phyloP scores from a whole-genome alignment of 2,888 invertebrate species.

The Drosophila robusta region DNA sequence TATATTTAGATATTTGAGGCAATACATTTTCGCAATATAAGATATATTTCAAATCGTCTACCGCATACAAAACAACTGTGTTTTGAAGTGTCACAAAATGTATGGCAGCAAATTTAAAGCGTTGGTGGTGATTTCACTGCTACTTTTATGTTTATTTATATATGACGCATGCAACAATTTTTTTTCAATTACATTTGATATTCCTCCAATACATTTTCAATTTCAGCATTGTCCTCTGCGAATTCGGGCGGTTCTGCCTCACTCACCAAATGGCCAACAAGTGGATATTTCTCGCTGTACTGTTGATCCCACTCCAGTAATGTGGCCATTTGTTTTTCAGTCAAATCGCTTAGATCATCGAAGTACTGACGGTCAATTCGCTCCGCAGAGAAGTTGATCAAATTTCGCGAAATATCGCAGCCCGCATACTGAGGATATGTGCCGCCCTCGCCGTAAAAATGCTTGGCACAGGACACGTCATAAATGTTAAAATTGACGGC shows the following conservation, averaged over 20 bases:
- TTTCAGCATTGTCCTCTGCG: constrained; percentile 3
- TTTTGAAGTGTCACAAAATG: constrained; percentile 8
- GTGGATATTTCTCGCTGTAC: constrained; percentile 41
- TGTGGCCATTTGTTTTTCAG: constrained; percentile 21
- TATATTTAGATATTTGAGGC: not conserved
- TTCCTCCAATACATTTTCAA: not conserved
- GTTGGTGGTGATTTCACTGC: not conserved
- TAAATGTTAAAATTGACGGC: constrained; percentile 58
- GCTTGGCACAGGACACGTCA: constrained; percentile 48
- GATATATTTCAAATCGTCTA: constrained; percentile 13
- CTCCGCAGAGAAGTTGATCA: constrained; percentile 46
- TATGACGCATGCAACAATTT: constrained; percentile 5
- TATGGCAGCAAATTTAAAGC: not conserved
- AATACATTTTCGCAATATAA: constrained; percentile 18
- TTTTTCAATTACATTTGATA: constrained; percentile 25
- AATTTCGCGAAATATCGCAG: constrained; percentile 51
- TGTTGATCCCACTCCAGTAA: constrained; percentile 50
- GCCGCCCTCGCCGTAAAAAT: constrained; percentile 54
- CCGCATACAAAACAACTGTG: constrained; percentile 46
- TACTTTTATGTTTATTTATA: not conserved
- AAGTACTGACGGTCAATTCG: constrained; percentile 12
- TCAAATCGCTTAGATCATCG: constrained; percentile 48
- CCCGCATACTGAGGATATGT: constrained; percentile 58
- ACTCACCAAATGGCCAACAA: constrained; percentile 32
- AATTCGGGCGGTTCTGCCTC: constrained; percentile 3